Base-by-base conservation (phyloP, 2,888 invertebrate species). In the Euproctis similis region DNA sequence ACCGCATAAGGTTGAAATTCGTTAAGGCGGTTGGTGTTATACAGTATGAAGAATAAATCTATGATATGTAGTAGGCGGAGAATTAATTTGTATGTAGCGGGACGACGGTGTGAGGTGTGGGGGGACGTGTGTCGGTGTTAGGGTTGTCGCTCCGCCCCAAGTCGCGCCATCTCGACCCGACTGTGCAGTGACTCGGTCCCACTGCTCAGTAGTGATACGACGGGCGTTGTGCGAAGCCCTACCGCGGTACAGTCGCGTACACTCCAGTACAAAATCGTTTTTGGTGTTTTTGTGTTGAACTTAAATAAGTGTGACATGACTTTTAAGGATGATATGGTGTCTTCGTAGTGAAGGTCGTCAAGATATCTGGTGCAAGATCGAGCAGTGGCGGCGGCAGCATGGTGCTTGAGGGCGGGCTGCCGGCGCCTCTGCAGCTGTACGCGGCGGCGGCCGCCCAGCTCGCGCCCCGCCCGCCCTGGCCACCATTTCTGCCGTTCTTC, bases 391-490 rank as follows among this genome's bases (percentile, higher is more conserved):
- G 55, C 57, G 54, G 66, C 61, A 65, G 71, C 54, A 89, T 90
- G 90, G 89, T 90, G 77, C 74, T 89, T 65, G 90, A 89, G 64
- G 85, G 77, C 70, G 89, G 88, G 52, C 71, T 91, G 76, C 90
- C 90, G 77, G 88, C 90, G 67, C 89, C 89, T 59, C 75, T 90
- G 70, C 89, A 90, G 62, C 76, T 90, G 51, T 90, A 90, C 67
- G 90, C 90, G 59, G 90, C 89, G 65, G 89, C 89, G 55, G 89
- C 89, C 58, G 88, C 89, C 66, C 88, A 82, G 59, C 72, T 71
- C 58, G 73, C 76, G 36, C 78, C 86, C 37, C 64, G 86, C 32
- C 88, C 88, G 36, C 77, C 87, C 34, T 89, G 89, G 80, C 85
- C 89, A 41, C 89, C 88, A 21, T 87, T 87, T 72, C 75, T 89